These are phyloP conservation scores for Argyrosomus japonicus DNA, from an alignment of 2,113 vertebrate species.

Conservation along the genomic window DNA sequence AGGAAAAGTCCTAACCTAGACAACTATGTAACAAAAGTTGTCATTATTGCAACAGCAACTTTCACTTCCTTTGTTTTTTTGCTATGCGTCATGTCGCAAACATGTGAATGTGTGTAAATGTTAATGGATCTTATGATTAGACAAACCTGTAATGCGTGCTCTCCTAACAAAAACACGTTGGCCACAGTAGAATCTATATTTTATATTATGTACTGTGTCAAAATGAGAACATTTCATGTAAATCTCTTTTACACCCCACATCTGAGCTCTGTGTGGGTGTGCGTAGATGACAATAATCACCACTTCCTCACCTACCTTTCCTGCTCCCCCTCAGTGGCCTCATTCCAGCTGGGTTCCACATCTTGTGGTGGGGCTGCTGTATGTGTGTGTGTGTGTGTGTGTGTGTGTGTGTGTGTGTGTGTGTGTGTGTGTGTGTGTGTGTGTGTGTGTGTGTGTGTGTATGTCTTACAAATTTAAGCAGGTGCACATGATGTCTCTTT, in stretches of 20 bases:
- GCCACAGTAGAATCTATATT: not conserved
- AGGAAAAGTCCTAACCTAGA: not conserved
- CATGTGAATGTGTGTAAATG: not conserved
- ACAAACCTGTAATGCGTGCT: not conserved
- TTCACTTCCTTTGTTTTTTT: conserved; percentile 36
- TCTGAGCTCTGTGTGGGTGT: conserved; percentile 57
- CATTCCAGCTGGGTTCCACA: conserved; percentile 56
- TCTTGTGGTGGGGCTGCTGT: conserved; percentile 23
- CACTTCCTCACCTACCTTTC: conserved; percentile 77
- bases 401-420: conserved; percentile 2
- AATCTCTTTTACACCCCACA: conserved; percentile 46
- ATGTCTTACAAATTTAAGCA: conserved; percentile 26
- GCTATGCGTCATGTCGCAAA: not conserved
- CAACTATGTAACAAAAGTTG: not conserved
- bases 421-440: conserved; percentile 20
- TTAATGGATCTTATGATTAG: not conserved
- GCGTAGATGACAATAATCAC: conserved; percentile 35
- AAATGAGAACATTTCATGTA: conserved; percentile 28
- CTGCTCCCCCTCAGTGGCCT: conserved; percentile 59
- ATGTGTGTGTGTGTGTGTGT: conserved; percentile 6
- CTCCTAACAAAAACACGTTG: not conserved
- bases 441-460: conserved; percentile 8
- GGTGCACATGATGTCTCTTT: conserved; percentile 63
- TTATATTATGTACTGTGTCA: conserved; percentile 17
- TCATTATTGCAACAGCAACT: conserved; percentile 12